Evolutionary conservation across 2,888 invertebrate genomes (phyloP).

Genomic region (Himalopsyche tibetana): DNA sequence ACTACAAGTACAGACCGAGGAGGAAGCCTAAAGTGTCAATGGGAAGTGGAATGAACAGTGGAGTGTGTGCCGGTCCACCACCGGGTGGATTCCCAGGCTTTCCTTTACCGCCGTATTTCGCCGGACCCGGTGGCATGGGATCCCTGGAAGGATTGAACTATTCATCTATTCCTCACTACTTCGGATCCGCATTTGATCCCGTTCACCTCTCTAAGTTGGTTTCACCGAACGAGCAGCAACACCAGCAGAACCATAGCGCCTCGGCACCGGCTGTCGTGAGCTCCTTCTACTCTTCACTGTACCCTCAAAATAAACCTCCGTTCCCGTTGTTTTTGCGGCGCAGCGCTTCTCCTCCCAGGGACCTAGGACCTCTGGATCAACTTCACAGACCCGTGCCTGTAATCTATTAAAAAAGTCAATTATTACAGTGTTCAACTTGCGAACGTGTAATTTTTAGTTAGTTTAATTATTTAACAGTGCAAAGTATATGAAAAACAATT

Average conservation of each 20-base stretch:
- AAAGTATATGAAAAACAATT: slow-evolving; percentile 44
- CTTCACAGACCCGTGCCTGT: slow-evolving; percentile 84
- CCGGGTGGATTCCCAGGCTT: slow-evolving; percentile 79
- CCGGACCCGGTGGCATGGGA: slow-evolving; percentile 78
- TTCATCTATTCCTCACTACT: slow-evolving; percentile 83
- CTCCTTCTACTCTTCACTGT: slow-evolving; percentile 83
- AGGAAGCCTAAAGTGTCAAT: slow-evolving; percentile 88
- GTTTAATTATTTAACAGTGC: slow-evolving; percentile 58
- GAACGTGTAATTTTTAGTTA: slow-evolving; percentile 63
- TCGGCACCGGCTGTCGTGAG: slow-evolving; percentile 80
- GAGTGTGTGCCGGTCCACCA: slow-evolving; percentile 69
- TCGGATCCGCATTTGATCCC: slow-evolving; percentile 85
- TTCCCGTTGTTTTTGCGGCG: slow-evolving; percentile 76
- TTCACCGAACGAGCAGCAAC: slow-evolving; percentile 71
- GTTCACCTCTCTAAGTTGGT: slow-evolving; percentile 81
- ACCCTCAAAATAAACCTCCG: slow-evolving; percentile 77
- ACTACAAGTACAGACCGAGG: slow-evolving; percentile 92
- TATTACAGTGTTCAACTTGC: slow-evolving; percentile 32
- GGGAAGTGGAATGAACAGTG: slow-evolving; percentile 73
- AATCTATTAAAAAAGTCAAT: slow-evolving; percentile 78
- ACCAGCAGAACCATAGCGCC: slow-evolving; percentile 72
- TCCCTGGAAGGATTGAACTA: slow-evolving; percentile 81
- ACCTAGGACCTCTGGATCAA: slow-evolving; percentile 74
- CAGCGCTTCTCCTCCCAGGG: slow-evolving; percentile 73
- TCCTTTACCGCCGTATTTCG: slow-evolving; percentile 80